A percentile compares a stretch with the other conserved stretches of the same genome.
Evolutionary conservation across 2,113 vertebrate genomes (phyloP).

Genomic region (Oreocharis arfaki): DNA sequence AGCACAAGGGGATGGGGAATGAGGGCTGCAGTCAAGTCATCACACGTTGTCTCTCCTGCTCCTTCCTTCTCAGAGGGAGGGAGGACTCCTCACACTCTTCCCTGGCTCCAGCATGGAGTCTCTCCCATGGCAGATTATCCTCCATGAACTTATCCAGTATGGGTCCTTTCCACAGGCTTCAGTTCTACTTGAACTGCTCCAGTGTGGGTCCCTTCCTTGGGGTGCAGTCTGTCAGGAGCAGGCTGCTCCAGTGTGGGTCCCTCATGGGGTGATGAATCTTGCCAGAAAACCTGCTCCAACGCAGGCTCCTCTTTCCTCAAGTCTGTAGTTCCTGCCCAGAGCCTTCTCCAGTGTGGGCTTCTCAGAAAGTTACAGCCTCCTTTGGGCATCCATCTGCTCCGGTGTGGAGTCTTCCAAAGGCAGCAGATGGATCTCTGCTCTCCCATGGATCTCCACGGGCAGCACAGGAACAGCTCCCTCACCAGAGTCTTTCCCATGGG

Average conservation of each 20-base stretch:
- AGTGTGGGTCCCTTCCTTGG: neutral
- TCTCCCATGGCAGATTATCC: neutral
- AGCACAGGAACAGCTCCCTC: neutral
- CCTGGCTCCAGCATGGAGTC: neutral
- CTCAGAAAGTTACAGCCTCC: neutral
- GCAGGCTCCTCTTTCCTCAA: neutral
- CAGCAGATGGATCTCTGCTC: neutral
- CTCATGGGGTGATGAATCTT: neutral
- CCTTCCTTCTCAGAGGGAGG: neutral
- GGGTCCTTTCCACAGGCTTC: neutral
- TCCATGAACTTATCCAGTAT: rapidly evolving
- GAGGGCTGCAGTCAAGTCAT: neutral
- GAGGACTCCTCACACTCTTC: neutral
- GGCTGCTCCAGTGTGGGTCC: neutral
- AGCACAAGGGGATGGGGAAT: neutral
- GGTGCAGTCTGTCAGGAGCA: neutral
- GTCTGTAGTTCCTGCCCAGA: neutral
- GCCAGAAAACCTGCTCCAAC: neutral
- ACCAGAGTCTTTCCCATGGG: too few relatives aligned
- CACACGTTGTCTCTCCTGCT: neutral
- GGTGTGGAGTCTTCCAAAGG: neutral
- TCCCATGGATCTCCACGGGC: neutral
- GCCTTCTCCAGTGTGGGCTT: neutral
- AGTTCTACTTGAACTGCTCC: neutral
- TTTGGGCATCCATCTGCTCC: neutral